Conservation (phyloP, 1,140 invertebrate genomes). For the Drosophila nebulosa region DNA sequence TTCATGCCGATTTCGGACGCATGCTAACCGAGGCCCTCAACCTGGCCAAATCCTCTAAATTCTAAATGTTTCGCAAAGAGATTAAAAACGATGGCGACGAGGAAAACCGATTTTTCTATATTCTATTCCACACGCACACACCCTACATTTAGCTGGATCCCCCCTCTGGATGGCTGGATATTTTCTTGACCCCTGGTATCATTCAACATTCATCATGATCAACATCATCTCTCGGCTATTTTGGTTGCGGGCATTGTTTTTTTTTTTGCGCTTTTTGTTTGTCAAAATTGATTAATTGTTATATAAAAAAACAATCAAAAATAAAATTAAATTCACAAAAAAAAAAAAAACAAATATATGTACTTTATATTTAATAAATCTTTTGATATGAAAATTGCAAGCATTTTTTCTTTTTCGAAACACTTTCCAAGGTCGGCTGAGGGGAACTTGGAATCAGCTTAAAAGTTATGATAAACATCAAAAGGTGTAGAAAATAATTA, state of each 20-base stretch:
- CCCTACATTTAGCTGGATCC: not conserved
- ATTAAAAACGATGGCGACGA: not conserved
- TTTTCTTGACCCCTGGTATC: not conserved
- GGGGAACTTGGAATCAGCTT: no score
- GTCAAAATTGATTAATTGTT: not conserved
- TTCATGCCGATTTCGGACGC: constrained; percentile 86
- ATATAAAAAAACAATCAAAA: not conserved
- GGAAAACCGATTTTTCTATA: no score
- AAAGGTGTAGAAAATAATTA: no score
- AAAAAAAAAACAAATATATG: not conserved
- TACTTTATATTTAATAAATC: not conserved
- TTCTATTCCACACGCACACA: not conserved
- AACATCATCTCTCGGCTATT: not conserved
- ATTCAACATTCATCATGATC: not conserved
- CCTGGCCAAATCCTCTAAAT: constrained; percentile 83
- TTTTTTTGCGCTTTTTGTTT: not conserved
- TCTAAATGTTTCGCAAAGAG: constrained; percentile 71
- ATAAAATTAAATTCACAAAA: no score
- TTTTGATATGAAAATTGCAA: not conserved
- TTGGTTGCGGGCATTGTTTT: not conserved
- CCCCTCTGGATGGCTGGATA: not conserved
- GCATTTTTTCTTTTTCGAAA: not conserved
- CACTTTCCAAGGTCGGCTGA: no score
- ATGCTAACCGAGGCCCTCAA: constrained; percentile 85
- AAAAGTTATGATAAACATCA: no score